Evolutionary conservation across 1,140 invertebrate species (phyloP).

Genomic region (Heliconius himera): DNA sequence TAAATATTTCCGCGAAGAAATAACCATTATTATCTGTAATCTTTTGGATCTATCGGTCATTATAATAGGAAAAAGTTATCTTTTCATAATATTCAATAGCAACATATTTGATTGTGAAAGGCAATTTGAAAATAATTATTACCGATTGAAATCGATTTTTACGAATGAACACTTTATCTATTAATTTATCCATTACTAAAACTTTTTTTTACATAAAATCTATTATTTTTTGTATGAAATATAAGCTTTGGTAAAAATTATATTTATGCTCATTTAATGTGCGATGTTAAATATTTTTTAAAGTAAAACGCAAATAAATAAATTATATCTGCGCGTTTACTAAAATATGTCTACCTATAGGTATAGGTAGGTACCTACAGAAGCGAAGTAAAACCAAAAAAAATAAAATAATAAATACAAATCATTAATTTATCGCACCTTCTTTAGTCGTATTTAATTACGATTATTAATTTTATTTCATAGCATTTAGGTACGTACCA

Average conservation of each 20-base stretch:
- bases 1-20: constrained; percentile 20
- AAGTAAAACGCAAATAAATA: no score
- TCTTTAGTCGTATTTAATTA: constrained; percentile 19
- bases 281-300: no score
- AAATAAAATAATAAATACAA: neutral
- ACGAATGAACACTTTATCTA: neutral
- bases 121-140: neutral
- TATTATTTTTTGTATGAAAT: no score
- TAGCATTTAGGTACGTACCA: constrained; percentile 28
- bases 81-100: neutral
- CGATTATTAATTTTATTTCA: constrained; percentile 29
- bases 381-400: no score
- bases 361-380: no score
- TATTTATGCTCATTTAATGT: no score
- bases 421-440: constrained; percentile 1
- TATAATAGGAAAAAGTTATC: constrained; percentile 2
- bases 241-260: no score
- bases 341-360: no score
- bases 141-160: neutral
- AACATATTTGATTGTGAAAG: neutral
- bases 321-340: no score
- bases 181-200: no score
- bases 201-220: no score
- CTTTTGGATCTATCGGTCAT: neutral
- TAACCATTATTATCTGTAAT: constrained; percentile 30